phyloP scores from a whole-genome alignment of 2,797 vertebrate species.

The Pipistrellus nathusii region DNA sequence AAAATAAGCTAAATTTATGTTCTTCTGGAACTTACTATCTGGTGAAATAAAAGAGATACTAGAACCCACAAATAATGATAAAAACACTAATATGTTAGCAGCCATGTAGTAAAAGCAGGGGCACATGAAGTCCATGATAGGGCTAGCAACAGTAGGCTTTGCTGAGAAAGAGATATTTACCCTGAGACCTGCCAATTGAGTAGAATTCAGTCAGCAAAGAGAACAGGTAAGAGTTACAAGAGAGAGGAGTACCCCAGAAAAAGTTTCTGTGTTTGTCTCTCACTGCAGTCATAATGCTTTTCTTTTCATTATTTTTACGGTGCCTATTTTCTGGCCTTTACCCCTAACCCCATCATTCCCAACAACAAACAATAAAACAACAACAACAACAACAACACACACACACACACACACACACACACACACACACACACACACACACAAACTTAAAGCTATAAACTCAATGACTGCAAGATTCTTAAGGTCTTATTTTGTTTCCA shows the following conservation, averaged over 20 bases:
- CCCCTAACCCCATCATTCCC: background rate
- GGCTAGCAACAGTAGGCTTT: accelerated
- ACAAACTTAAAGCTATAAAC: background rate
- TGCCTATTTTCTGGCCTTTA: background rate
- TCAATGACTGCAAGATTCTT: background rate
- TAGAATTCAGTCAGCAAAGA: background rate
- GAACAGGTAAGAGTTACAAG: background rate
- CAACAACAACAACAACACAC: background rate
- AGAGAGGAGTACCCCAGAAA: accelerated
- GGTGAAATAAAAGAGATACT: background rate
- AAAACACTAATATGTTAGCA: background rate
- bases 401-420: background rate
- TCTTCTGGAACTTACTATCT: background rate
- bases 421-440: too few species aligned
- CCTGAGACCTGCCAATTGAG: background rate
- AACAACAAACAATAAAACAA: too few species aligned
- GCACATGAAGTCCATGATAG: too few species aligned
- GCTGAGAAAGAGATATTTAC: background rate
- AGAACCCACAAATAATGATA: background rate
- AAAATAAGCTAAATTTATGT: accelerated
- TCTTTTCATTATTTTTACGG: background rate
- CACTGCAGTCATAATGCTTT: accelerated
- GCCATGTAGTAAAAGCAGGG: background rate
- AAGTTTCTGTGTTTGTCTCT: accelerated
- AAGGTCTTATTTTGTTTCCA: background rate